phyloP scores from a whole-genome alignment of 2,113 vertebrate species.

The Varanus komodoensis region DNA sequence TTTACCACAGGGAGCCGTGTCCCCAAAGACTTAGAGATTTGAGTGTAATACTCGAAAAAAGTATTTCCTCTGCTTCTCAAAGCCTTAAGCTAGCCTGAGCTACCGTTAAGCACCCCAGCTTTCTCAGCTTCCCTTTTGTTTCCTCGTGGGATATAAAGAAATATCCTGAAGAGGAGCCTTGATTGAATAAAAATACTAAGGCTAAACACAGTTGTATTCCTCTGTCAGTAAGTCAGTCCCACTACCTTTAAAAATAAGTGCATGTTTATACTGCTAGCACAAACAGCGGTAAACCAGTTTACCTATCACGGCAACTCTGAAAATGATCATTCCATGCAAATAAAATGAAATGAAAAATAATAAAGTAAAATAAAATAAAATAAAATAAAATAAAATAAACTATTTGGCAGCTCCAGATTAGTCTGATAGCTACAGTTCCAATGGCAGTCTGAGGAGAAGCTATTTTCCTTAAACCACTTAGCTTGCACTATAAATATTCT shows the following conservation, averaged over 20 bases:
- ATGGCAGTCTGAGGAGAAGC: not conserved
- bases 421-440: not conserved
- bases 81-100: not conserved
- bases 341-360: not conserved
- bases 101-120: not conserved
- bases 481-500: not conserved
- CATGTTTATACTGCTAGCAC: not conserved
- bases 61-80: not conserved
- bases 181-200: not conserved
- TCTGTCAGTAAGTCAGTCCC: not conserved
- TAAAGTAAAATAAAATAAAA: too few species aligned
- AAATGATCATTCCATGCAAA: not conserved
- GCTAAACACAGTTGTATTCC: not conserved
- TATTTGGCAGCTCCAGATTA: not conserved
- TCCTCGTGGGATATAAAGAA: not conserved
- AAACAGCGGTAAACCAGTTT: not conserved
- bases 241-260: conserved; percentile 5
- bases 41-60: not conserved
- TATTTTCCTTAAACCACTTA: not conserved
- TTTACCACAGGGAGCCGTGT: not conserved
- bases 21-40: conserved; percentile 17
- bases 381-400: not conserved
- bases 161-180: not conserved
- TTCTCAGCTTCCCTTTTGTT: not conserved
- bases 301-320: not conserved